Percentiles rank a stretch among this genome's conserved stretches.
Conservation (phyloP, 2,113 vertebrate genomes). For the Asarcornis scutulata region DNA sequence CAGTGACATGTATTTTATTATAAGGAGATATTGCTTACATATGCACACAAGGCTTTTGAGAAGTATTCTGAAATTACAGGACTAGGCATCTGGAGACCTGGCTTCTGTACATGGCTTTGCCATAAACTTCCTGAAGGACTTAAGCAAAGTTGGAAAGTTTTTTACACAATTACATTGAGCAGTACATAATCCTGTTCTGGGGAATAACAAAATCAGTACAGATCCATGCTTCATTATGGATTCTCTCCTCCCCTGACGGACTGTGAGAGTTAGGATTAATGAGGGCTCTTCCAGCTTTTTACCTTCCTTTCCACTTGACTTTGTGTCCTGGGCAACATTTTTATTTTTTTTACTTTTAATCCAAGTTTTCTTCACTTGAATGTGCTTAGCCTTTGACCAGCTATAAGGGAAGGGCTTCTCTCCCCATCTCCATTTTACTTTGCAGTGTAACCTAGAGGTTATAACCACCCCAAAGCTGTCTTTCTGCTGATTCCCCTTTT, state of each 20-base stretch:
- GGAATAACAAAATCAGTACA: background rate
- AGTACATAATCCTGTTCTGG: background rate
- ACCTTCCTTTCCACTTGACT: background rate
- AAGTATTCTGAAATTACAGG: slow-evolving; percentile 12
- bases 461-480: background rate
- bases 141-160: background rate
- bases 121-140: background rate
- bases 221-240: background rate
- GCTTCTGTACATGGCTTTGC: background rate
- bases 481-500: slow-evolving; percentile 30
- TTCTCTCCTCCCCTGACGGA: background rate
- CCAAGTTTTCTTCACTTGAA: background rate
- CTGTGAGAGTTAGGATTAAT: background rate
- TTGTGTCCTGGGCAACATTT: background rate
- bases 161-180: background rate
- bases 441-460: background rate
- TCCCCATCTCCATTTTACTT: background rate
- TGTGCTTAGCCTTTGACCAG: background rate
- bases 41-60: background rate
- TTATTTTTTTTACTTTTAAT: background rate
- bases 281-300: background rate
- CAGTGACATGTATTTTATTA: background rate
- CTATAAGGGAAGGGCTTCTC: background rate
- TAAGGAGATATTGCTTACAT: background rate
- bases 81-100: background rate